Conservation (phyloP, 1,140 invertebrate genomes). For the Hylaeus volcanicus region DNA sequence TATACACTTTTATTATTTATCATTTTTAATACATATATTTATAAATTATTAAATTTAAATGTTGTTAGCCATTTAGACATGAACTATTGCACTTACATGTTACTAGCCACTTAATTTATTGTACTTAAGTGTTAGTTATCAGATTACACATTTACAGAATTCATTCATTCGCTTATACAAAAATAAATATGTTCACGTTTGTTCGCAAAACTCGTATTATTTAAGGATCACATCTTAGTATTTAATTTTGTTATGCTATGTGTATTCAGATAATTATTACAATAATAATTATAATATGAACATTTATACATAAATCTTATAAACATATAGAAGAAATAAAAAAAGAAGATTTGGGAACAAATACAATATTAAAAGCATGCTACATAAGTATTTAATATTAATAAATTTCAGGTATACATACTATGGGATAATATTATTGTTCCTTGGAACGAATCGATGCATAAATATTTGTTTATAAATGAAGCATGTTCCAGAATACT, state of each 20-base stretch:
- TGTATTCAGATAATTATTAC: background rate
- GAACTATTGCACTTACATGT: background rate
- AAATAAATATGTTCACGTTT: constrained; percentile 34
- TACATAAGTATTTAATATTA: background rate
- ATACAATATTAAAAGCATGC: background rate
- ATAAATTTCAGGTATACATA: background rate
- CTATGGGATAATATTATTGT: background rate
- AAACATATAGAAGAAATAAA: background rate
- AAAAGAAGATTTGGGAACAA: background rate
- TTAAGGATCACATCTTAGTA: constrained; percentile 25
- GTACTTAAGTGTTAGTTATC: background rate
- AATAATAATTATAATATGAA: constrained; percentile 1
- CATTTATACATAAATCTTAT: constrained; percentile 10
- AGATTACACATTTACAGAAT: background rate
- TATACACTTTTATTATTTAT: constrained; percentile 1
- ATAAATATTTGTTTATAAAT: background rate
- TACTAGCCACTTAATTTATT: background rate
- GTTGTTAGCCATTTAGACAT: background rate
- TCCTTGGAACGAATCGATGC: background rate
- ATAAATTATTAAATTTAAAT: background rate
- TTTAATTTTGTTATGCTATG: constrained; percentile 11
- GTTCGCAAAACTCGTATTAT: constrained; percentile 13
- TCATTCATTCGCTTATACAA: constrained; percentile 27
- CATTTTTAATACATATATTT: constrained; percentile 5
- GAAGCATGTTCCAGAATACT: background rate